Evolutionary conservation across 2,888 invertebrate species (phyloP), one percentile per base, ranked within the genome.

Genomic region (Campopleginae sp.): DNA sequence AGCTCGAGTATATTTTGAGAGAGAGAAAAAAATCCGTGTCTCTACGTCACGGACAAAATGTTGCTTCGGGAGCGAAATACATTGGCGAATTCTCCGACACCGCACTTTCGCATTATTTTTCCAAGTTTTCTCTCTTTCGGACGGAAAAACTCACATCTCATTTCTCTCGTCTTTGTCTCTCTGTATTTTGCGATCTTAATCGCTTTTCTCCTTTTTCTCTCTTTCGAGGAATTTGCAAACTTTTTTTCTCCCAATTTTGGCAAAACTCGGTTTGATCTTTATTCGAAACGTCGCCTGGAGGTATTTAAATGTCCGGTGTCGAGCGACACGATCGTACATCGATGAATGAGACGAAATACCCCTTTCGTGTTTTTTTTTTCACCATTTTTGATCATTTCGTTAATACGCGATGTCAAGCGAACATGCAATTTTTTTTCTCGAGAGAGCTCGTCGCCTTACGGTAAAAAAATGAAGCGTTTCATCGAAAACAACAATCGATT

Each of bases 401-500:
- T 10, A 38, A 38, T 10, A 10, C 38, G 38, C n/a, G 0, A 38
- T 38, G 38, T 38, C 38, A 8, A 38, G 8, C 38, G 14, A 12
- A 27, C 12, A 12, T 23, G 4, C 2, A 58, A 54, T 54, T 0
- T 4, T 12, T 19, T 58, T 10, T 58, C 4, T 8, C 38, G 38
- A 38, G 54, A 23, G 54, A 58, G 14, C 23, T 19, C 12, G 12
- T 58, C 27, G 8, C 27, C 0, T n/a, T 27, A 4, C 38, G n/a
- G 6, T 51, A 7, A n/a, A 51, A 58, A 58, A 58, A 27, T 58
- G 12, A 31, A 70, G n/a, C 31, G 23, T 44, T 65, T 80, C 17
- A 82, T 27, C 85, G 71, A 63, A 85, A 85, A 81, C 88, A 88
- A 71, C 87, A 88, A 71, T 87, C 82, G 58, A 88, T 82, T 2